Percentiles rank a stretch among this genome's conserved stretches.
These are phyloP conservation scores for Strigamia transsilvanica DNA, from an alignment of 2,888 invertebrate species.

Conservation along the genomic window DNA sequence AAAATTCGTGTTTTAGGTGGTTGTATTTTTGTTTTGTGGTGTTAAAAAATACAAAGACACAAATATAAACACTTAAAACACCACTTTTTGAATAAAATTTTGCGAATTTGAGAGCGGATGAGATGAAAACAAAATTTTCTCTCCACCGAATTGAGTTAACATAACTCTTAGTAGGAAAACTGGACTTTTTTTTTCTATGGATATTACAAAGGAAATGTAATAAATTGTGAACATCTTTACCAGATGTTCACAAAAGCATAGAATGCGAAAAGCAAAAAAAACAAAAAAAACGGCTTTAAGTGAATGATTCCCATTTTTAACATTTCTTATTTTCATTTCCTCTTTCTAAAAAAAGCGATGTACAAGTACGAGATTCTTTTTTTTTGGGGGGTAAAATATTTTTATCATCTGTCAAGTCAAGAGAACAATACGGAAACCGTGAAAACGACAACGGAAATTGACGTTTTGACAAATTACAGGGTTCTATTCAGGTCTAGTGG, in stretches of 20 bases:
- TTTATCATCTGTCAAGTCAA: conserved; percentile 33
- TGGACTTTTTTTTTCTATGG: not conserved
- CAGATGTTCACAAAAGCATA: not conserved
- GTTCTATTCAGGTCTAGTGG: conserved; percentile 17
- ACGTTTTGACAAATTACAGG: conserved; percentile 40
- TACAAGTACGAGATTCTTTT: not conserved
- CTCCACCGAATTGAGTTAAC: too few species aligned
- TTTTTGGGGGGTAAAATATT: not conserved
- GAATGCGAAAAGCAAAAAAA: not conserved
- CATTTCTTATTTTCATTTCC: not conserved
- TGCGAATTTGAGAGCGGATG: too few species aligned
- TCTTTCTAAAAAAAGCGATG: not conserved
- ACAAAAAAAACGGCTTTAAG: not conserved
- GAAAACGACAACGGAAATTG: conserved; percentile 32
- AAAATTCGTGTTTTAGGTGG: too few species aligned
- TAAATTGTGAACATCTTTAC: not conserved
- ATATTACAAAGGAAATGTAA: not conserved
- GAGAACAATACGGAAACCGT: conserved; percentile 26
- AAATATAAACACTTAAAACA: too few species aligned
- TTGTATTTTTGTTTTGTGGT: too few species aligned
- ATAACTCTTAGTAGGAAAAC: not conserved
- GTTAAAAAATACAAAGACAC: too few species aligned
- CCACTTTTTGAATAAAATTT: too few species aligned
- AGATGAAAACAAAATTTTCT: too few species aligned
- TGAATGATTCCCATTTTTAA: not conserved